Conservation (phyloP, 1,140 invertebrate genomes). For the Chironomus tepperi region DNA sequence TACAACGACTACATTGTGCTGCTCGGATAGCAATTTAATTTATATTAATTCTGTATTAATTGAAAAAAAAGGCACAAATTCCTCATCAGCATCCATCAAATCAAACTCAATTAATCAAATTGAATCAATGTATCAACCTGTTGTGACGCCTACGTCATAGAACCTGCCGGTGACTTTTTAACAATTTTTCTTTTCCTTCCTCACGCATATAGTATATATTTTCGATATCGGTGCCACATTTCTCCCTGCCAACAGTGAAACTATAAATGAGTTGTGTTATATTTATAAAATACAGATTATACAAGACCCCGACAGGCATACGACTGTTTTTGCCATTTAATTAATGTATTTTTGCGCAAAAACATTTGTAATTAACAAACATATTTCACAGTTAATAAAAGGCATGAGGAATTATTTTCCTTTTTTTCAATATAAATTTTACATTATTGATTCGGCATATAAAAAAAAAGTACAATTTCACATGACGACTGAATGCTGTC, state of each 20-base stretch:
- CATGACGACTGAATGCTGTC: neutral
- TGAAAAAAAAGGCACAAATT: too few species aligned
- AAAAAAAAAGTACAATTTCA: neutral
- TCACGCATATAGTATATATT: too few species aligned
- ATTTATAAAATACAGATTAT: neutral
- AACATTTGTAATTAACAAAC: neutral
- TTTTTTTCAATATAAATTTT: too few species aligned
- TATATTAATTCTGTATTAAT: too few species aligned
- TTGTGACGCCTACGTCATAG: too few species aligned
- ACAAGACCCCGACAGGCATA: neutral
- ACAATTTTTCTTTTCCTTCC: neutral
- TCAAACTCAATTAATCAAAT: too few species aligned
- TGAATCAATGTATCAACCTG: too few species aligned
- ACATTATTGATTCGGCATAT: too few species aligned
- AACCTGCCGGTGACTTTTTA: too few species aligned
- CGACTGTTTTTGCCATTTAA: slow-evolving; percentile 1
- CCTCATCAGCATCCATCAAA: too few species aligned
- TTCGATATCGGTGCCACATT: neutral
- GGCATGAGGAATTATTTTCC: neutral
- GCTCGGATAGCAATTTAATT: too few species aligned
- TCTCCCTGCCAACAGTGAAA: neutral
- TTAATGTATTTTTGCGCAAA: slow-evolving; percentile 2
- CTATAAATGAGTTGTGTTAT: neutral
- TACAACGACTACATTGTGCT: too few species aligned
- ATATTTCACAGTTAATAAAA: slow-evolving; percentile 10